Evolutionary conservation across 2,888 invertebrate genomes (phyloP), one percentile per base, ranked within the genome.

Genomic region (Strigamia maritima): DNA sequence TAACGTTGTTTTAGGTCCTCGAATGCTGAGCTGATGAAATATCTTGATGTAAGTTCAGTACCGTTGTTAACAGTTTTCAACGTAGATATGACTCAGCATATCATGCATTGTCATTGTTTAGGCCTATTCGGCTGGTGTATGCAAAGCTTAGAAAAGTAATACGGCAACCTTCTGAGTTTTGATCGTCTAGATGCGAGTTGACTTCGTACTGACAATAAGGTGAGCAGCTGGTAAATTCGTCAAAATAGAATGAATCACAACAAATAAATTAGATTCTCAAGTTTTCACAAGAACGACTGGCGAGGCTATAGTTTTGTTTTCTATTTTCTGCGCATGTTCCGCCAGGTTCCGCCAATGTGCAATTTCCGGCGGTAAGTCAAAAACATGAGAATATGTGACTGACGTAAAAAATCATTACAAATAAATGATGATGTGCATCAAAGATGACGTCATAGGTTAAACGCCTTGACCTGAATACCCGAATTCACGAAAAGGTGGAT

Each of bases 181-280:
- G 1, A 28, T 28, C 14, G 26, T 28, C 28, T 10, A 1, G 26
- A 16, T 26, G 70, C 70, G 24, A 28, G 28, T 26, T 26, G 70
- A 16, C 10, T 70, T 70, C 28, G 70, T 28, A 70, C 26, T 70
- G 70, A 70, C 70, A 70, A 24, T 16, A 26, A 70, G 28, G 14
- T 10, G 54, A 70, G 24, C 70, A 70, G 70, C 26, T 70, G 70
- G 28, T 70, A 26, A 3, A 26, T 2, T 14, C 14, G 19, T 12
- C 70, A 28, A 70, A 70, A 70, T 70, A 26, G 70, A 26, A 26
- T 70, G 70, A 28, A 70, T 70, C 70, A 70, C 70, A 70, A 70
- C 70, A 70, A 70, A 70, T 70, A 70, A 70, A 70, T 26, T 70
- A 28, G 28, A 70, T 65, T 49, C 26, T 6, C 28, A 70, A 24